Evolutionary conservation across 2,113 vertebrate genomes (phyloP), one percentile per base, ranked within the genome.

Genomic region (Falco punctatus): DNA sequence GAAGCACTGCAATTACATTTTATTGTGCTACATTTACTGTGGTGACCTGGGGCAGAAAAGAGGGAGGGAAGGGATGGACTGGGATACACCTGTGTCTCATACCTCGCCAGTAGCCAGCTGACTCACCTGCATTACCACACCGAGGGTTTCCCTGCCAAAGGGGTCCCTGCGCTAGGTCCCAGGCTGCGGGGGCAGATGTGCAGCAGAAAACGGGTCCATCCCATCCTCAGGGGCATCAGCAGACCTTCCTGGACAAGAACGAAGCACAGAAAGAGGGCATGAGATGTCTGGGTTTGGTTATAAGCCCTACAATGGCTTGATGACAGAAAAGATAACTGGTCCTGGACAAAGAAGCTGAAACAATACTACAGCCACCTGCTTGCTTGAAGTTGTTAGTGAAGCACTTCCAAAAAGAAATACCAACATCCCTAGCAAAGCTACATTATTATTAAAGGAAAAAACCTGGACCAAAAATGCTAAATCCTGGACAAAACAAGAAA

Each of bases 251-350:
- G 67, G 16, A 6, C 38, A 22, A 52, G 40, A 57, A 73, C 27
- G 10, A 28, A 42, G 27, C 30, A 32, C 18, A 42, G 61, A 46
- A 21, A 42, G 79, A 35, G 12, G 26, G 9, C 12, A 8, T 9
- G 9, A 72, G 64, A 22, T 4, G 11, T 35, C 33, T 0, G 0
- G 33, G 3, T 83, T 52, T 5, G 48, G 22, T 75, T 67, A 75
- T 14, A 40, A 71, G 33, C 11, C 51, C 13, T 9, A 4, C 30
- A 3, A 0, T 4, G 7, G 16, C 42, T 42, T 32, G 13, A 0
- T 19, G 35, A 40, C 44, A 61, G 59, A 42, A 64, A 59, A 64
- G 32, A 8, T 23, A 64, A 38, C 9, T 28, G 27, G 51, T 69
- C 26, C 30, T 44, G 30, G 38, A 51, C 15, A 75, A 61, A 62